These are phyloP conservation scores for Pseudanteris insignis DNA, from an alignment of 2,888 invertebrate genomes.

Conservation along the genomic window DNA sequence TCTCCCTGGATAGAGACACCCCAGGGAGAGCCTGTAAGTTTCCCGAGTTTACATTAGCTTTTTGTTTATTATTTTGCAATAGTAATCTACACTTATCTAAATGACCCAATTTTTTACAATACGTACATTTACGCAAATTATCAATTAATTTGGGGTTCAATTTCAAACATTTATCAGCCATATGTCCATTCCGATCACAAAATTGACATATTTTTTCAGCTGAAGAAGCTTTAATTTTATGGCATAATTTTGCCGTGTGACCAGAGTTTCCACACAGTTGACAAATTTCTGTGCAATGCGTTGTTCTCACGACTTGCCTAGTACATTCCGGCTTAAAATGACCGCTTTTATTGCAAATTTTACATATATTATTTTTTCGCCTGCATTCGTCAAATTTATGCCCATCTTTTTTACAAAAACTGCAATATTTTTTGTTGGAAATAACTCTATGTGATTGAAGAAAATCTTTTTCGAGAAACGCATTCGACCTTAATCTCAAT, in stretches of 20 bases:
- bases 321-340: slow-evolving; percentile 1
- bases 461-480: background rate
- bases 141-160: no score
- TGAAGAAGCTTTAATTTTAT: background rate
- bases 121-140: no score
- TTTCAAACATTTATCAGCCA: background rate
- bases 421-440: background rate
- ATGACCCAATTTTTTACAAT: no score
- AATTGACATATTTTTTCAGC: background rate
- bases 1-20: no score
- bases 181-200: slow-evolving; percentile 5
- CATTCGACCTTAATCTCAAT: no score
- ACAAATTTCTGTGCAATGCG: background rate
- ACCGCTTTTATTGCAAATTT: background rate
- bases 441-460: background rate
- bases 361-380: background rate
- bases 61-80: no score
- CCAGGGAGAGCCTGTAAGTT: no score
- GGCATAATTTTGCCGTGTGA: slow-evolving; percentile 8
- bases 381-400: background rate
- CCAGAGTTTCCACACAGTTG: slow-evolving; percentile 2
- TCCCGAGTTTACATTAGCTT: no score
- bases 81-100: no score
- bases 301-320: background rate
- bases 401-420: background rate